phyloP scores from a whole-genome alignment of 2,113 vertebrate genomes.

The Oriolus oriolus region DNA sequence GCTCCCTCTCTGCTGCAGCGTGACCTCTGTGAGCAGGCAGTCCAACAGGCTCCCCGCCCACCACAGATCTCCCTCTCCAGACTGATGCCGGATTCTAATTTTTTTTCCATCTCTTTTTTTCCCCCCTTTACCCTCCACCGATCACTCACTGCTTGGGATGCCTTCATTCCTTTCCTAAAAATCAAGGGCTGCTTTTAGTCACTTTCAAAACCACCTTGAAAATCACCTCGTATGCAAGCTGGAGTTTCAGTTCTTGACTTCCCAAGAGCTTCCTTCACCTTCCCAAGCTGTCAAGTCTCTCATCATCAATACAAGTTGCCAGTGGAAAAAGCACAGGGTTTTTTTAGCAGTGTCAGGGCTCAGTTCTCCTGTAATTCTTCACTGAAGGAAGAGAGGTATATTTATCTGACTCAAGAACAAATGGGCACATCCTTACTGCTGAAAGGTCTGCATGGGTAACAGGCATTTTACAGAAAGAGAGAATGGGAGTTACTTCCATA shows the following conservation, averaged over 20 bases:
- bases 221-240: not conserved
- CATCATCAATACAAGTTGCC: not conserved
- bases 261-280: not conserved
- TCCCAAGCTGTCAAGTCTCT: not conserved
- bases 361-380: not conserved
- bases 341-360: not conserved
- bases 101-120: fast-evolving
- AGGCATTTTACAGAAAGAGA: fast-evolving
- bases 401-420: not conserved
- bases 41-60: not conserved
- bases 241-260: not conserved
- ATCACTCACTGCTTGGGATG: not conserved
- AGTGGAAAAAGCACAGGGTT: not conserved
- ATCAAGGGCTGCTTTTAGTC: not conserved
- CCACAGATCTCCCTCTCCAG: not conserved
- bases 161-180: not conserved
- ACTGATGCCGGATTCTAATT: not conserved
- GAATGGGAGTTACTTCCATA: not conserved
- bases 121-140: fast-evolving
- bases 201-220: not conserved
- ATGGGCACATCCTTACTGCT: not conserved
- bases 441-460: not conserved
- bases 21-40: not conserved
- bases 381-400: not conserved
- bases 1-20: not conserved